phyloP scores from a whole-genome alignment of 2,797 vertebrate species.

The Ficedula albicollis region DNA sequence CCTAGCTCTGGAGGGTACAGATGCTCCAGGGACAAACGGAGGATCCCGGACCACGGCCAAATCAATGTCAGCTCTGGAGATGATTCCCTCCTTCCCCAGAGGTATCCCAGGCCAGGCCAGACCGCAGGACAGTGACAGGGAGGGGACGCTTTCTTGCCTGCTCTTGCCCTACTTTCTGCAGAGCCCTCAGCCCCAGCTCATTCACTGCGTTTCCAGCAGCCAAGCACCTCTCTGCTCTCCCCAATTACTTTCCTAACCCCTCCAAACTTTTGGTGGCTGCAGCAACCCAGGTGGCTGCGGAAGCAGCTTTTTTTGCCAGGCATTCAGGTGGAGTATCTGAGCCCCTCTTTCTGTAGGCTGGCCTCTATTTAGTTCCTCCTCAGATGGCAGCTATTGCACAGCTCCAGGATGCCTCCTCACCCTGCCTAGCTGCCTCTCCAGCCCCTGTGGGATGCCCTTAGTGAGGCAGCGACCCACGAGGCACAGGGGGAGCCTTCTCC shows the following conservation, averaged over 20 bases:
- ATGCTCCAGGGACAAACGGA: not conserved
- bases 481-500: not conserved
- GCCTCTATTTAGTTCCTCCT: not conserved
- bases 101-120: not conserved
- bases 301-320: not conserved
- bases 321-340: rapidly evolving
- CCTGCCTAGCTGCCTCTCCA: rapidly evolving
- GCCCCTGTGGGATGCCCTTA: not conserved
- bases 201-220: not conserved
- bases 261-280: not conserved
- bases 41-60: not conserved
- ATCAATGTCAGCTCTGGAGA: not conserved
- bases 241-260: not conserved
- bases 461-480: rapidly evolving
- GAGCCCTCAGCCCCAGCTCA: not conserved
- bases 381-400: not conserved
- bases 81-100: not conserved
- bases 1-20: not conserved
- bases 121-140: not conserved
- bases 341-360: not conserved
- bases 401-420: rapidly evolving
- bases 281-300: not conserved
- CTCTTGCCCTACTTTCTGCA: not conserved
- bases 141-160: not conserved
- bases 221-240: not conserved